Evolutionary conservation across 2,888 invertebrate species (phyloP).

Genomic region (Kryphioiulus occultus): DNA sequence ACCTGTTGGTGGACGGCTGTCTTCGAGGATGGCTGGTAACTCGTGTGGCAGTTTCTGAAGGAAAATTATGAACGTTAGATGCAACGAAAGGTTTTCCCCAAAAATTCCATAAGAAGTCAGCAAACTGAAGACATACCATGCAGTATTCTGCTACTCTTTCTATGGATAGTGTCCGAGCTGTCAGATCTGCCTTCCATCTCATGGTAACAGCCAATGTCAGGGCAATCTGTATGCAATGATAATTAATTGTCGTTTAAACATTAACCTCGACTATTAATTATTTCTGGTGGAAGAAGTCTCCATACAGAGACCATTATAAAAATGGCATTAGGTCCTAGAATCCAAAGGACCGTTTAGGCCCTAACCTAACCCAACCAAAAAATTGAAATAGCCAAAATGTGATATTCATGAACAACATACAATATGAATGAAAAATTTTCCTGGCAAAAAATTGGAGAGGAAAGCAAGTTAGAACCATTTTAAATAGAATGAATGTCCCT

Average conservation of each 20-base stretch:
- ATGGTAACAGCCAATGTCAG: constrained; percentile 59
- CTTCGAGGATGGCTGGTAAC: constrained; percentile 58
- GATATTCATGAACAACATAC: too few relatives aligned
- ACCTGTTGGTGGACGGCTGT: constrained; percentile 58
- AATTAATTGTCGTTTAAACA: neutral
- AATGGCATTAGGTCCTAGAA: too few relatives aligned
- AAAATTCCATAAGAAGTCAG: neutral
- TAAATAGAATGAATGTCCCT: too few relatives aligned
- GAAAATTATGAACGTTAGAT: neutral
- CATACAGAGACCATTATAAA: too few relatives aligned
- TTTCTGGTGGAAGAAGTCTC: too few relatives aligned
- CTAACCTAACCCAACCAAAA: too few relatives aligned
- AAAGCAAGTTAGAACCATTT: too few relatives aligned
- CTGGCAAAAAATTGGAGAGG: too few relatives aligned
- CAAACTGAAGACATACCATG: constrained; percentile 58
- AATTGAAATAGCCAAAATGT: too few relatives aligned
- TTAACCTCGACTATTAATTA: too few relatives aligned
- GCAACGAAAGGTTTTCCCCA: neutral
- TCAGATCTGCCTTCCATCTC: constrained; percentile 60
- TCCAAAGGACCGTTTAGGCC: too few relatives aligned
- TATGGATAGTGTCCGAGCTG: constrained; percentile 64
- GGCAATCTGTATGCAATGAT: constrained; percentile 57
- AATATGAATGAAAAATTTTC: too few relatives aligned
- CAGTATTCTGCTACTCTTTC: constrained; percentile 63
- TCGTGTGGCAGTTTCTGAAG: constrained; percentile 59